Conservation (phyloP, 2,797 vertebrate species). For the Corythornis leucogaster region DNA sequence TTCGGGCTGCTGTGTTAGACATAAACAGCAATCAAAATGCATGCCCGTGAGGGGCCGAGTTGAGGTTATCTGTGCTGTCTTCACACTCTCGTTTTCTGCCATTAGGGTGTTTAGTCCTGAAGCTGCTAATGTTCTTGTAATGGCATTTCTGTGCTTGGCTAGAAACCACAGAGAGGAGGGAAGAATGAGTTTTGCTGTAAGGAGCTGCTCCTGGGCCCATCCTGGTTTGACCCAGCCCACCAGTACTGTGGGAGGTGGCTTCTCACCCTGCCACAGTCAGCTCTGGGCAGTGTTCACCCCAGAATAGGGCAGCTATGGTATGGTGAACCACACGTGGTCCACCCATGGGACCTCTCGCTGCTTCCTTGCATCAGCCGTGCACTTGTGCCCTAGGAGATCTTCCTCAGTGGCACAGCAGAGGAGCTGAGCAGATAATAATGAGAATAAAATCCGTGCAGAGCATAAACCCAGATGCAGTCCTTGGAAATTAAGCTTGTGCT, state of each 20-base stretch:
- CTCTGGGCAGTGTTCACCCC: neutral
- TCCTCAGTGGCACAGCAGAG: rapidly evolving
- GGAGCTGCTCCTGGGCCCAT: neutral
- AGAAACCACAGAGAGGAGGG: neutral
- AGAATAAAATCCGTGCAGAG: neutral
- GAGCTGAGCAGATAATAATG: neutral
- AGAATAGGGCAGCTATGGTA: neutral
- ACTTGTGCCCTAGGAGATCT: neutral
- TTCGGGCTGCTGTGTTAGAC: constrained; percentile 43
- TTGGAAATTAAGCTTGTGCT: neutral
- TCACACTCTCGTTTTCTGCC: constrained; percentile 63
- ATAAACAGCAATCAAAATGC: constrained; percentile 66
- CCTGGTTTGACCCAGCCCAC: neutral
- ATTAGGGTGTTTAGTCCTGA: constrained; percentile 58
- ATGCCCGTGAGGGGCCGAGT: constrained; percentile 38
- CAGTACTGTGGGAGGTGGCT: neutral
- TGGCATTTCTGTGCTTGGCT: constrained; percentile 51
- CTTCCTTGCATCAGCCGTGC: rapidly evolving
- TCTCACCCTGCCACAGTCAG: rapidly evolving
- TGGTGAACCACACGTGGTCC: neutral
- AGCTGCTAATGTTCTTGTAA: constrained; percentile 58
- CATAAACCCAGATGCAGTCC: neutral
- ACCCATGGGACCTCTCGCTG: rapidly evolving
- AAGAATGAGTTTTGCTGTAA: neutral
- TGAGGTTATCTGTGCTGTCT: constrained; percentile 64